Evolutionary conservation across 1,140 invertebrate species (phyloP).

Genomic region (Steinernema khuongi): DNA sequence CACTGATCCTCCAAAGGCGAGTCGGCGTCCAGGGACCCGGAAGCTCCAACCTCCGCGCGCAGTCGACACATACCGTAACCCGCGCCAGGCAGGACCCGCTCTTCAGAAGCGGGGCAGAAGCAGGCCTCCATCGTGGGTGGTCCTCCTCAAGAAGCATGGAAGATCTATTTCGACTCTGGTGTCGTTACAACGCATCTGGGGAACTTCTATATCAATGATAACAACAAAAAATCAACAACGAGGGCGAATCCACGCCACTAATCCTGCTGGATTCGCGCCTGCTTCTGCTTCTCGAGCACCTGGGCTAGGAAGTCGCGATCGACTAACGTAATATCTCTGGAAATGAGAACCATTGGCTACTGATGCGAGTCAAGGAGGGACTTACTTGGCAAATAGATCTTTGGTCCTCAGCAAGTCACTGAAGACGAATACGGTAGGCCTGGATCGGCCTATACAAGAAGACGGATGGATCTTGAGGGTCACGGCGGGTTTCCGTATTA

Average conservation of each 20-base stretch:
- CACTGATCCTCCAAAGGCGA: no score
- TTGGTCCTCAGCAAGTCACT: conserved; percentile 80
- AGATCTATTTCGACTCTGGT: no score
- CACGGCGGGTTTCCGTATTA: conserved; percentile 66
- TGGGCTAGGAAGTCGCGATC: conserved; percentile 26
- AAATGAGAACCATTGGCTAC: background rate
- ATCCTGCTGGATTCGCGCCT: background rate
- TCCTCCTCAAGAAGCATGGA: no score
- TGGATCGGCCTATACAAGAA: conserved; percentile 70
- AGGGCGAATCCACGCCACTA: background rate
- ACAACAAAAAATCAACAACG: conserved; percentile 8
- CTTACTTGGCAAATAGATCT: conserved; percentile 67
- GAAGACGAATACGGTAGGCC: conserved; percentile 76
- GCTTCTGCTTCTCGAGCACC: background rate
- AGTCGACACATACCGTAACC: no score
- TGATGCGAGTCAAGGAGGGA: background rate
- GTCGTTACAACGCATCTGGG: no score
- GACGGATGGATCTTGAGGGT: conserved; percentile 76
- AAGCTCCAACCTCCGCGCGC: no score
- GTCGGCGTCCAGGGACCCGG: no score
- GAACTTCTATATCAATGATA: no score
- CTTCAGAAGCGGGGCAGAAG: no score
- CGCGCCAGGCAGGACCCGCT: no score
- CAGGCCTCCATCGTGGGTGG: no score
- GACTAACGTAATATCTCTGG: conserved; percentile 38